Evolutionary conservation across 1,140 invertebrate species (phyloP).

Genomic region (Apis dorsata): DNA sequence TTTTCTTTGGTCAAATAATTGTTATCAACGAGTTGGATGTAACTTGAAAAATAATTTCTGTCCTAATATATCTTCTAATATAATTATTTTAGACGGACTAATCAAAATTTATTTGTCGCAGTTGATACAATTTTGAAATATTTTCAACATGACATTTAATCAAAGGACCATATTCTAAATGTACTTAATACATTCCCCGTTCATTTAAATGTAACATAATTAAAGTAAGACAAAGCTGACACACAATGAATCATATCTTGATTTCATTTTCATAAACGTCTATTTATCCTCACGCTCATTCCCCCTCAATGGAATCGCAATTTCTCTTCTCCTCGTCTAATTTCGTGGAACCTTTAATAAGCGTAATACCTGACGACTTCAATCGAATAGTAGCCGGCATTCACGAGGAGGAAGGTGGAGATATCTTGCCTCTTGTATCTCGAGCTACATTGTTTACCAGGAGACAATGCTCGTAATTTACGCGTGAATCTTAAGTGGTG

Average conservation of each 20-base stretch:
- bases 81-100: no score
- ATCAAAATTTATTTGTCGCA: no score
- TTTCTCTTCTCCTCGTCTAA: conserved; percentile 13
- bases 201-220: neutral
- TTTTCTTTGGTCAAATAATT: no score
- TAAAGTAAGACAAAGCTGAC: neutral
- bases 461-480: conserved; percentile 53
- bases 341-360: conserved; percentile 31
- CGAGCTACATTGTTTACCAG: conserved; percentile 44
- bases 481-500: conserved; percentile 36
- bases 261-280: neutral
- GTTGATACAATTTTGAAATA: no score
- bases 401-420: neutral
- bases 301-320: neutral
- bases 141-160: no score
- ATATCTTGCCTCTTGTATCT: conserved; percentile 9
- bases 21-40: no score
- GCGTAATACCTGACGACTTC: conserved; percentile 9
- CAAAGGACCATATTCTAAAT: neutral
- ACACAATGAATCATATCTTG: neutral
- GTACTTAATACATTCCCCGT: neutral
- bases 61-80: no score
- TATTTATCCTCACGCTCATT: neutral
- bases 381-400: neutral
- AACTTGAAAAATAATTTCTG: no score